These are phyloP conservation scores for Frankliniella fusca DNA, from an alignment of 2,888 invertebrate species.

Conservation along the genomic window DNA sequence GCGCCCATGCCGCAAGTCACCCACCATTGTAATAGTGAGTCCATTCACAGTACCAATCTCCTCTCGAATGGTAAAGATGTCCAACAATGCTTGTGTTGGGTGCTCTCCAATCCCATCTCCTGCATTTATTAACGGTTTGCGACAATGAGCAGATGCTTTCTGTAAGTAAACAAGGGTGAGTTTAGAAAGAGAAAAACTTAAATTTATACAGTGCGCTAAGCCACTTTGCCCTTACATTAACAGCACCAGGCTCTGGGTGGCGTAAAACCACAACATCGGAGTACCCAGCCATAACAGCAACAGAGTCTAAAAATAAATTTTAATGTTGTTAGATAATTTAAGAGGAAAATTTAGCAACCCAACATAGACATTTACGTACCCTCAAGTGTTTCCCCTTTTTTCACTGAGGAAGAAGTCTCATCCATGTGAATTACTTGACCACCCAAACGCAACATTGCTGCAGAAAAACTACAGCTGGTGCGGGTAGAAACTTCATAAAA, in stretches of 20 bases:
- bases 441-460: constrained; percentile 94
- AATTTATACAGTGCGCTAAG: constrained; percentile 5
- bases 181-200: constrained; percentile 22
- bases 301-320: constrained; percentile 56
- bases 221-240: constrained; percentile 59
- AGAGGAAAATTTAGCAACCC: background rate
- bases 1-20: constrained; percentile 94
- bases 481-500: constrained; percentile 98
- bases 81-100: constrained; percentile 95
- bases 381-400: constrained; percentile 95
- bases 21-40: constrained; percentile 94
- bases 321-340: background rate
- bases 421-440: constrained; percentile 90
- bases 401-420: constrained; percentile 83
- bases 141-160: constrained; percentile 76
- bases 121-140: constrained; percentile 93
- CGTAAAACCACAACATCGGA: constrained; percentile 90
- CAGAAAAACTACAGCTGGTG: constrained; percentile 92
- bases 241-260: constrained; percentile 90
- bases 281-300: constrained; percentile 85
- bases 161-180: constrained; percentile 46
- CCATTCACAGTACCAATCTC: constrained; percentile 99
- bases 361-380: constrained; percentile 46
- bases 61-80: constrained; percentile 96
- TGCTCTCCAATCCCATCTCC: constrained; percentile 97